These are phyloP conservation scores for Cylloceria caligata DNA, from an alignment of 2,888 invertebrate genomes.

Conservation along the genomic window DNA sequence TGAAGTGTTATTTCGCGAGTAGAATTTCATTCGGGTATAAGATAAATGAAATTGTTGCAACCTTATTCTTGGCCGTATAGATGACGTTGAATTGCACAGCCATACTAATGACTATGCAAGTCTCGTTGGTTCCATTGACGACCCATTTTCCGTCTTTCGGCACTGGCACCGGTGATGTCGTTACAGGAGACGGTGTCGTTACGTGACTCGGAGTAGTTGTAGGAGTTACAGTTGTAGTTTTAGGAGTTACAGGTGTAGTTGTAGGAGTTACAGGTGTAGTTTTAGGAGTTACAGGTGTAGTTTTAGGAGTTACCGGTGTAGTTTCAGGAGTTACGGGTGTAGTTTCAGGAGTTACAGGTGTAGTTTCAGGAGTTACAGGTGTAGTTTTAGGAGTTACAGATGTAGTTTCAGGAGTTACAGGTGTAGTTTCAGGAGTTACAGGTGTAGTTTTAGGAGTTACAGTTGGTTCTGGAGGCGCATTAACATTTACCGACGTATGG, in stretches of 20 bases:
- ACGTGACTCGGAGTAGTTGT: conserved; percentile 74
- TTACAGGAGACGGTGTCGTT: conserved; percentile 65
- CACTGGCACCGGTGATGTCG: conserved; percentile 75
- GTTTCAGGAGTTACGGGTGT: conserved; percentile 7
- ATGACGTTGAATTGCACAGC: conserved; percentile 88
- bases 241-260: conserved; percentile 27
- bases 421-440: conserved; percentile 16
- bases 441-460: not conserved
- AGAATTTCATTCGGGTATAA: conserved; percentile 22
- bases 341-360: not conserved
- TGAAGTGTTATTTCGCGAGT: not conserved
- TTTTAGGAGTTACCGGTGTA: conserved; percentile 20
- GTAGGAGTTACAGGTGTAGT: conserved; percentile 14
- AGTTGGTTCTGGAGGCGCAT: not conserved
- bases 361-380: conserved; percentile 72
- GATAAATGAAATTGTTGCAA: conserved; percentile 60
- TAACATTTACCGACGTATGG: not conserved
- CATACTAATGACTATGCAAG: conserved; percentile 89
- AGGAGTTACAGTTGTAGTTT: conserved; percentile 81
- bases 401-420: conserved; percentile 13
- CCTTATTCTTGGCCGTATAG: conserved; percentile 83
- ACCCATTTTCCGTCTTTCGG: conserved; percentile 85
- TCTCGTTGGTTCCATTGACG: conserved; percentile 85
- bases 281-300: conserved; percentile 21
- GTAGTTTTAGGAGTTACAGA: conserved; percentile 25